phyloP scores from a whole-genome alignment of 2,797 vertebrate species.

The Gephyroberyx darwinii region DNA sequence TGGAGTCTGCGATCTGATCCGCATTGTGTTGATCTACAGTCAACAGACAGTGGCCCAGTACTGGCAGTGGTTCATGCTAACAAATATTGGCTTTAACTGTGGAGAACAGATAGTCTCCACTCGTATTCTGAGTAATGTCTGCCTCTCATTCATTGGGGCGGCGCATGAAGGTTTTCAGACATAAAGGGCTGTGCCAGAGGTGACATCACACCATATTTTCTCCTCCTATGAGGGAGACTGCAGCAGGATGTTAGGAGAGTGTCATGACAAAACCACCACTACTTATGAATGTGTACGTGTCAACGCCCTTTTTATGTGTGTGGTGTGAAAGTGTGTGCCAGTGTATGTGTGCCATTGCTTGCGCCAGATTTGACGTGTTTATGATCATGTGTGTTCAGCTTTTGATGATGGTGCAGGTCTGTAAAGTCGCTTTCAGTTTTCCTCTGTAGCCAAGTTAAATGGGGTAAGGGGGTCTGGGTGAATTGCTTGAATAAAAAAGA shows the following conservation, averaged over 20 bases:
- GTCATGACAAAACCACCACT: slow-evolving; percentile 71
- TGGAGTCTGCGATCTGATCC: slow-evolving; percentile 59
- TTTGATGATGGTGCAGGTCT: slow-evolving; percentile 60
- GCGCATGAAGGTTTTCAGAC: slow-evolving; percentile 82
- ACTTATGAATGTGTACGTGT: slow-evolving; percentile 54
- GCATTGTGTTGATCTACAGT: slow-evolving; percentile 61
- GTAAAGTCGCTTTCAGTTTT: slow-evolving; percentile 50
- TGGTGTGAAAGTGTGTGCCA: slow-evolving; percentile 31
- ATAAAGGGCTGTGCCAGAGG: slow-evolving; percentile 80
- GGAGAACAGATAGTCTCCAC: slow-evolving; percentile 84
- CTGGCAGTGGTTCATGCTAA: slow-evolving; percentile 75
- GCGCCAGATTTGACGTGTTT: slow-evolving; percentile 48
- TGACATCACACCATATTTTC: slow-evolving; percentile 84
- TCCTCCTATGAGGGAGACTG: slow-evolving; percentile 60
- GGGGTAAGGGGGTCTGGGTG: slow-evolving; percentile 39
- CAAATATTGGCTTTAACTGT: slow-evolving; percentile 83
- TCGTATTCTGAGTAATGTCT: slow-evolving; percentile 89
- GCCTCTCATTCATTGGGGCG: slow-evolving; percentile 82
- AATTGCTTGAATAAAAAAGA: slow-evolving; percentile 58
- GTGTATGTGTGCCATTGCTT: slow-evolving; percentile 28
- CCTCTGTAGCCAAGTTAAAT: slow-evolving; percentile 46
- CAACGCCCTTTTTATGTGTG: slow-evolving; percentile 64
- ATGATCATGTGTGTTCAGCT: slow-evolving; percentile 46
- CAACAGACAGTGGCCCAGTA: slow-evolving; percentile 56
- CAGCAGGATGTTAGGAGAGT: slow-evolving; percentile 63